A percentile compares a stretch with the other conserved stretches of the same genome.
These are phyloP conservation scores for Penaeus japonicus DNA, from an alignment of 1,140 invertebrate species.

Conservation along the genomic window DNA sequence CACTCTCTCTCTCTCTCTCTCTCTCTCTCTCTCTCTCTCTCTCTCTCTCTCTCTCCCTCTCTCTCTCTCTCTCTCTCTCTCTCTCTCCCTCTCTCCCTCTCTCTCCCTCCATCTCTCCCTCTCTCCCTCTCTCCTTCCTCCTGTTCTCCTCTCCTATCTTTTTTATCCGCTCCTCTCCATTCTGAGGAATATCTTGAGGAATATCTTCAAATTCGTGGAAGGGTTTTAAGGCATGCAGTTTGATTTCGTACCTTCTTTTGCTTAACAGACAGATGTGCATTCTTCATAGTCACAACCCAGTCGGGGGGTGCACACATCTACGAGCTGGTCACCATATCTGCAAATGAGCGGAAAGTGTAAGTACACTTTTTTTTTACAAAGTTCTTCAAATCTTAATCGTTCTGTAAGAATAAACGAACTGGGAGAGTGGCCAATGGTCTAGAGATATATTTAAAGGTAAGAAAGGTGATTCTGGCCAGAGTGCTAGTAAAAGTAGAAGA, in stretches of 20 bases:
- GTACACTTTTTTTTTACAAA: conserved; percentile 8
- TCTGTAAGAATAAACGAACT: too few relatives aligned
- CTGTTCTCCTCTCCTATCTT: background rate
- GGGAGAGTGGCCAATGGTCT: too few relatives aligned
- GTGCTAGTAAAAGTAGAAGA: too few relatives aligned
- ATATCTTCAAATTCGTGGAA: background rate
- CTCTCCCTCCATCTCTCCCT: background rate
- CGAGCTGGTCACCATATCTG: conserved; percentile 45
- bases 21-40: background rate
- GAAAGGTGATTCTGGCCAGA: too few relatives aligned
- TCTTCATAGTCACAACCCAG: conserved; percentile 56
- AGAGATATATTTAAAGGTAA: too few relatives aligned
- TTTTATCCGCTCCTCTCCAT: background rate
- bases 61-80: background rate
- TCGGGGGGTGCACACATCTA: conserved; percentile 53
- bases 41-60: background rate
- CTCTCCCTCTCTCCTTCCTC: background rate
- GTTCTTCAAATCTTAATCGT: background rate
- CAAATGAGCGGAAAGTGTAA: conserved; percentile 54
- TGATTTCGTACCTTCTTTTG: background rate
- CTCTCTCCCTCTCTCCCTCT: background rate
- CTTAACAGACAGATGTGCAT: conserved; percentile 48
- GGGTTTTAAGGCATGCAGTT: background rate
- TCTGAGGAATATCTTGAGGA: too few relatives aligned
- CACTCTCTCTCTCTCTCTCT: background rate